Base-by-base conservation (phyloP, 2,113 vertebrate species). In the Bucco capensis region DNA sequence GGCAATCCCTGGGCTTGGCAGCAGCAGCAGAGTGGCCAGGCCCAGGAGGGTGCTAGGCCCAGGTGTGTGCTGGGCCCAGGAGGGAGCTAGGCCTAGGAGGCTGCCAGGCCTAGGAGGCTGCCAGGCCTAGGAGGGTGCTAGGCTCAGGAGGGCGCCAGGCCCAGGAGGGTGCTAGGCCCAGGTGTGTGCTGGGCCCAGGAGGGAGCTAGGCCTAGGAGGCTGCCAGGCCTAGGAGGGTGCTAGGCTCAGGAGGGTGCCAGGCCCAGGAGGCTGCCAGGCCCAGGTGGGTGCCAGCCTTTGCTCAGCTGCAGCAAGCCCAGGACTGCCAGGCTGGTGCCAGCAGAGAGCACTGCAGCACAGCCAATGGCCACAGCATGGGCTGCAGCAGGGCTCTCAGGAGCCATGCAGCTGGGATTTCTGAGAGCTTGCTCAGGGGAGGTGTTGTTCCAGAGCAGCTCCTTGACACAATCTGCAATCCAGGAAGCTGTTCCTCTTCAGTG, bases 331-430 rank as follows among this genome's bases (percentile, higher is more conserved):
- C 58, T 58, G 84, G 79, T n/a, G 92, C 96, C 96, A 80, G 94
- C 89, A 96, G 94, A 91, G 95, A 95, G 96, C 96, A 96, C 58
- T 91, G 92, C 82, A 93, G 90, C 80, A 92, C 95, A 95, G 86
- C 81, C 88, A 0, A 69, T 84, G 74, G 3, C 35, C 25, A 6
- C 47, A 3, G 0, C n/a, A 0, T 0, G 8, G 44, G 2, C 76
- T 16, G 53, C 19, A 74, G 71, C 61, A 12, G 65, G 58, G 27
- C 30, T 56, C 65, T 2, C 8, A 12, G 1, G 8, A 64, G 35
- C 2, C 16, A 1, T 4, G 24, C 61, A 19, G 31, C 10, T 7
- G 88, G 54, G 56, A 21, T 60, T 86, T 38, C 51, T 3, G 51
- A 56, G 30, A 6, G 4, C 24, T 0, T 54, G 57, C n/a, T 31